Evolutionary conservation across 2,113 vertebrate genomes (phyloP).

Genomic region (Todiramphus chloris): DNA sequence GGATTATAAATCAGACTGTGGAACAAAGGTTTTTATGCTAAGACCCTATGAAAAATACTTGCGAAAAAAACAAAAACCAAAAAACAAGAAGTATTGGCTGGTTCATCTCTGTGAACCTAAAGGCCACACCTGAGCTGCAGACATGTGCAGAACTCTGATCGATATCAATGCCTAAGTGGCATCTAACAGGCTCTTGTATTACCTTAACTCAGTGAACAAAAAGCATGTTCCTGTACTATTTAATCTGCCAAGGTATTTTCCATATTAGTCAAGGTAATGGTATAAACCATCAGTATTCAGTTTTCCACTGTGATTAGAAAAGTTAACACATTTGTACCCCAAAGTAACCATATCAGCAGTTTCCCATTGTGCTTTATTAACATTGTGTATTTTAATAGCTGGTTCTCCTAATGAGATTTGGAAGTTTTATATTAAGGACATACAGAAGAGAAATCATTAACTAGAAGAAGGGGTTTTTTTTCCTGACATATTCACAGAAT

Average conservation of each 20-base stretch:
- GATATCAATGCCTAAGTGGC: background rate
- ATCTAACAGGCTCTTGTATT: background rate
- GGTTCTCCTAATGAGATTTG: slow-evolving; percentile 62
- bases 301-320: background rate
- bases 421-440: slow-evolving; percentile 51
- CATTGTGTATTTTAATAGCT: slow-evolving; percentile 49
- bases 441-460: slow-evolving; percentile 56
- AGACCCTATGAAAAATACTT: background rate
- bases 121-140: background rate
- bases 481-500: slow-evolving; percentile 49
- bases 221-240: background rate
- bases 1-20: background rate
- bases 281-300: background rate
- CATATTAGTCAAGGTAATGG: background rate
- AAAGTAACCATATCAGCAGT: slow-evolving; percentile 43
- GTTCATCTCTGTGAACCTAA: background rate
- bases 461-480: background rate
- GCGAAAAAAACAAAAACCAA: background rate
- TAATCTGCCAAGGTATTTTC: background rate
- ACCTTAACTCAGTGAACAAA: background rate
- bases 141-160: background rate
- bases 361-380: slow-evolving; percentile 54
- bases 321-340: background rate
- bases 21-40: background rate
- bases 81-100: background rate